Evolutionary conservation across 2,113 vertebrate species (phyloP).

Genomic region (Cephalopholis sonnerati): DNA sequence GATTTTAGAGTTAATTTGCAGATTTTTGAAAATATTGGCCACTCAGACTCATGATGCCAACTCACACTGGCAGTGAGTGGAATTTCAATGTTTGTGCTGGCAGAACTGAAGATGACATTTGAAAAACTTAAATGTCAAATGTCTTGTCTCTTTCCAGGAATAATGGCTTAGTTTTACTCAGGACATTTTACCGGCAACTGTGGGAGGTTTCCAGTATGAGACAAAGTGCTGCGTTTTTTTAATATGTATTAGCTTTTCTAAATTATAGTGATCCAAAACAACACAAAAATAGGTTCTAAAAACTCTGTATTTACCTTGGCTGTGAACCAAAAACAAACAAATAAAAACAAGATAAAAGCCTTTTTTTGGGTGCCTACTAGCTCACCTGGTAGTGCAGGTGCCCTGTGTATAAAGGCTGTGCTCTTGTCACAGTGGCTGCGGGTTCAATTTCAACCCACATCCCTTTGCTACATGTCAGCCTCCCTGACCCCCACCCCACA

Average conservation of each 20-base stretch:
- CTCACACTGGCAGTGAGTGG: background rate
- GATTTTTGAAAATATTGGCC: background rate
- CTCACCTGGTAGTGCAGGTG: too few species aligned
- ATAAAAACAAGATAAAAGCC: too few species aligned
- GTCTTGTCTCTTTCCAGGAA: slow-evolving; percentile 28
- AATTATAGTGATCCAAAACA: background rate
- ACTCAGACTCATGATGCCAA: background rate
- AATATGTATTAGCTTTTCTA: background rate
- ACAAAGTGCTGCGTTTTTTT: too few species aligned
- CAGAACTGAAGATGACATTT: slow-evolving; percentile 34
- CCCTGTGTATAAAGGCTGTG: too few species aligned
- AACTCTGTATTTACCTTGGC: background rate
- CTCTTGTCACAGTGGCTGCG: too few species aligned
- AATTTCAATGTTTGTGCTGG: background rate
- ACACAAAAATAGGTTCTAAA: background rate
- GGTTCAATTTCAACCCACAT: too few species aligned
- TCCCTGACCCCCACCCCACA: too few species aligned
- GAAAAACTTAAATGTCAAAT: slow-evolving; percentile 34
- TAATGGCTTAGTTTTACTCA: slow-evolving; percentile 6
- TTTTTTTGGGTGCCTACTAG: too few species aligned
- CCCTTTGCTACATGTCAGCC: too few species aligned
- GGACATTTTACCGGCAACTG: background rate
- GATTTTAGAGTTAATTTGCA: background rate
- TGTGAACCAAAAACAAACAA: background rate
- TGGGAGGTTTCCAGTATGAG: background rate